Conservation (phyloP, 1,140 invertebrate genomes). For the Hermetia illucens region DNA sequence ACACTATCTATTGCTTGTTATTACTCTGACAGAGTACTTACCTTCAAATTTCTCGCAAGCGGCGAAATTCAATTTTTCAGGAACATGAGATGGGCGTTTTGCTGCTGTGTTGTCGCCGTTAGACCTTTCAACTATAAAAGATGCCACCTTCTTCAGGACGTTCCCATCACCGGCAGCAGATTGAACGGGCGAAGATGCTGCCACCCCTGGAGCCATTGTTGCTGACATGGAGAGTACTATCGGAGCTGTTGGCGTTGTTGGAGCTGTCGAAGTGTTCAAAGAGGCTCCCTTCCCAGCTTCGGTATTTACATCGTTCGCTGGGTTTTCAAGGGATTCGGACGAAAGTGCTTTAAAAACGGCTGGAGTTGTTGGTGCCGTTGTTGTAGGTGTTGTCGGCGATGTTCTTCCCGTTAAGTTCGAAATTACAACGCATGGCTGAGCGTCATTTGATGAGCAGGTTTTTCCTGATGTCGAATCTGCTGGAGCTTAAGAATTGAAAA, state of each 20-base stretch:
- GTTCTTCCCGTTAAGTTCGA: not conserved
- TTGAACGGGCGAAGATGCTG: slow-evolving; percentile 17
- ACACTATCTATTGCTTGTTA: too few species aligned
- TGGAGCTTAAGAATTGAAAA: not conserved
- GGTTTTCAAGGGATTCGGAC: too few species aligned
- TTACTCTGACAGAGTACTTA: too few species aligned
- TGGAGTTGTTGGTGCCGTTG: not conserved
- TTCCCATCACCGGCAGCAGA: slow-evolving; percentile 39
- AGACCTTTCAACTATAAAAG: slow-evolving; percentile 53
- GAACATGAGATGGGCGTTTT: slow-evolving; percentile 54
- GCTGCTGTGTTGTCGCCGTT: slow-evolving; percentile 12
- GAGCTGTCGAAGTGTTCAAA: too few species aligned
- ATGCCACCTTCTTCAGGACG: slow-evolving; percentile 69
- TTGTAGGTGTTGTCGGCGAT: slow-evolving; percentile 2
- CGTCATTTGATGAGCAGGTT: not conserved
- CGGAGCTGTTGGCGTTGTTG: not conserved
- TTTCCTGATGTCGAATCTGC: not conserved
- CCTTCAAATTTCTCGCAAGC: slow-evolving; percentile 82
- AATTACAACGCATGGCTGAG: not conserved
- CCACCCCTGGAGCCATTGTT: too few species aligned
- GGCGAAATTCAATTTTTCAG: slow-evolving; percentile 70
- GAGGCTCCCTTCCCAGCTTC: too few species aligned
- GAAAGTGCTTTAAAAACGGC: too few species aligned
- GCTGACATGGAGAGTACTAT: too few species aligned
- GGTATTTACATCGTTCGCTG: too few species aligned